Conservation (phyloP, 2,888 invertebrate genomes). For the Slavum lentiscoides region DNA sequence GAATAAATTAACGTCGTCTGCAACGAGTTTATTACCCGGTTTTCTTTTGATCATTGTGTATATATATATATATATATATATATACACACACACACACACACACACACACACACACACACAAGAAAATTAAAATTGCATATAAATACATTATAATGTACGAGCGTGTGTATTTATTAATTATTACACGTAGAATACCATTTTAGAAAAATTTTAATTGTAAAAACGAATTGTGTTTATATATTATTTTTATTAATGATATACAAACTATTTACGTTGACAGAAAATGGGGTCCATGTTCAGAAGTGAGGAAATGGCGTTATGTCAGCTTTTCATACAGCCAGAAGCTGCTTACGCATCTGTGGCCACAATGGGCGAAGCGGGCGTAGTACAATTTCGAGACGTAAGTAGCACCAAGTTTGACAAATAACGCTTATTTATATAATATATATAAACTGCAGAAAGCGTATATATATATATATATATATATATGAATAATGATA, state of each 20-base stretch:
- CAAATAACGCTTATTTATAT: constrained; percentile 16
- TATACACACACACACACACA: too few species aligned
- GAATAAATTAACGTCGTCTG: too few species aligned
- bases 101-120: too few species aligned
- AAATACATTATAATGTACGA: background rate
- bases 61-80: too few species aligned
- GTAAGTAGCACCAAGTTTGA: constrained; percentile 60
- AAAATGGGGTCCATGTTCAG: constrained; percentile 61
- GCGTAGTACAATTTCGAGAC: constrained; percentile 68
- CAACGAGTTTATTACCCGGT: too few species aligned
- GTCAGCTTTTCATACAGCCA: constrained; percentile 67
- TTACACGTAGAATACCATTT: background rate
- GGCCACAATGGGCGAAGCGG: constrained; percentile 67
- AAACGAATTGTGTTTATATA: too few species aligned
- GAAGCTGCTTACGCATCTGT: constrained; percentile 69
- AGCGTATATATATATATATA: background rate
- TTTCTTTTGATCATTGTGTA: too few species aligned
- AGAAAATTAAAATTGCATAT: too few species aligned
- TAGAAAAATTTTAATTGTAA: too few species aligned
- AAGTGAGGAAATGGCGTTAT: constrained; percentile 62
- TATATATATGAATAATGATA: constrained; percentile 23
- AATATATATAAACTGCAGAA: background rate
- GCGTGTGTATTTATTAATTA: background rate
- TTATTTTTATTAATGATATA: constrained; percentile 15
- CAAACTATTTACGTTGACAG: constrained; percentile 35